Evolutionary conservation across 2,888 invertebrate genomes (phyloP).

Genomic region (Cactoblastis cactorum): DNA sequence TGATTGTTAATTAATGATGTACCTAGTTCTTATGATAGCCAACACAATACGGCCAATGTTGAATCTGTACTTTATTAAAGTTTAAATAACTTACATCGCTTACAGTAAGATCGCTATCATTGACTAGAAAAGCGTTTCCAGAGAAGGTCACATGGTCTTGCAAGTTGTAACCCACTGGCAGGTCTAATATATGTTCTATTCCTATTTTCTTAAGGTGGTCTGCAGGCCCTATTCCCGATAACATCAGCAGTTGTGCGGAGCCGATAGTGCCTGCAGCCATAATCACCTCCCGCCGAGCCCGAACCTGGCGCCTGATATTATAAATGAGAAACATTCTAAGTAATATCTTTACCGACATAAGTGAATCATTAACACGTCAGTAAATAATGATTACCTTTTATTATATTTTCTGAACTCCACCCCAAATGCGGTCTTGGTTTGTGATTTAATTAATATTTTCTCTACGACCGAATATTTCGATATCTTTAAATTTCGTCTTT

Average conservation of each 20-base stretch:
- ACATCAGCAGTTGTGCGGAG: constrained; percentile 91
- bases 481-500: constrained; percentile 84
- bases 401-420: constrained; percentile 84
- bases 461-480: constrained; percentile 84
- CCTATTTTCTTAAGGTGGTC: constrained; percentile 79
- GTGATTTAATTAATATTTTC: constrained; percentile 82
- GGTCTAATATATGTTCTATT: constrained; percentile 82
- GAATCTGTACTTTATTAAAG: too few relatives aligned
- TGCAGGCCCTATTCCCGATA: constrained; percentile 89
- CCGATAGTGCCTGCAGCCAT: constrained; percentile 90
- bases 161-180: constrained; percentile 89
- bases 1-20: too few relatives aligned
- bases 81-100: constrained; percentile 82
- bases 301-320: constrained; percentile 44
- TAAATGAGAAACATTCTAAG: neutral
- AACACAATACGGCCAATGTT: too few relatives aligned
- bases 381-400: constrained; percentile 43
- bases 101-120: constrained; percentile 81
- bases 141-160: constrained; percentile 89
- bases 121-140: constrained; percentile 85
- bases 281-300: constrained; percentile 86
- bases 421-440: constrained; percentile 80
- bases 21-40: too few relatives aligned
- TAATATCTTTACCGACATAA: neutral
- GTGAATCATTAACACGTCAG: neutral